A percentile compares a stretch with the other conserved stretches of the same genome.
These are phyloP conservation scores for Chloropsis hardwickii DNA, from an alignment of 2,113 vertebrate genomes.

Conservation along the genomic window DNA sequence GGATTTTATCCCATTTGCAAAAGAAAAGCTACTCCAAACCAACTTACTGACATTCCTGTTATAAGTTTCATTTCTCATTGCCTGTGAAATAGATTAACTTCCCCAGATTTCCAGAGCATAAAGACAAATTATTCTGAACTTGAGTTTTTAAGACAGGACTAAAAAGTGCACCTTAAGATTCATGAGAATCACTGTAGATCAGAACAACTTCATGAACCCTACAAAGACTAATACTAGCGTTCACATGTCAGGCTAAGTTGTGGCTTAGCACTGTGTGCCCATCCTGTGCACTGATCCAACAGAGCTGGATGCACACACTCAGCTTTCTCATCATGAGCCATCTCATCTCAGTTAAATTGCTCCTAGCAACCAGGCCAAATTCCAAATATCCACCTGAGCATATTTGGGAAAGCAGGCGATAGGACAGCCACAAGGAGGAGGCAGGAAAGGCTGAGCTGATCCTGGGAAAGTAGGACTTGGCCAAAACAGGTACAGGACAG, in stretches of 20 bases:
- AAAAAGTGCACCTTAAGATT: not conserved
- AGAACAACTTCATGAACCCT: not conserved
- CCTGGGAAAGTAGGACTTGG: not conserved
- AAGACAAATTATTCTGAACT: not conserved
- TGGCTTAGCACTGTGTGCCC: not conserved
- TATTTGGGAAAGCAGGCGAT: not conserved
- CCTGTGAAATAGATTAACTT: not conserved
- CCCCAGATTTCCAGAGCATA: not conserved
- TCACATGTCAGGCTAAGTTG: not conserved
- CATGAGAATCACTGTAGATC: not conserved
- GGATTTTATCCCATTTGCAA: not conserved
- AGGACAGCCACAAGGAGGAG: not conserved
- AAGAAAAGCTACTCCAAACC: not conserved
- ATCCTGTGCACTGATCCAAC: no score
- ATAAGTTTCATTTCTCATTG: not conserved
- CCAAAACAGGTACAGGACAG: not conserved
- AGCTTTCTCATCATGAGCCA: not conserved
- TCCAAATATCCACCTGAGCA: not conserved
- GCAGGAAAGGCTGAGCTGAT: not conserved
- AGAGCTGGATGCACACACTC: not conserved
- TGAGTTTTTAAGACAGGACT: not conserved
- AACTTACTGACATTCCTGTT: not conserved
- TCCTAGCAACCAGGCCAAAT: not conserved
- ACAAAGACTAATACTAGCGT: not conserved
- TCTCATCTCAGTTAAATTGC: not conserved